Conservation (phyloP, 1,140 invertebrate genomes). For the Cotesia typhae region DNA sequence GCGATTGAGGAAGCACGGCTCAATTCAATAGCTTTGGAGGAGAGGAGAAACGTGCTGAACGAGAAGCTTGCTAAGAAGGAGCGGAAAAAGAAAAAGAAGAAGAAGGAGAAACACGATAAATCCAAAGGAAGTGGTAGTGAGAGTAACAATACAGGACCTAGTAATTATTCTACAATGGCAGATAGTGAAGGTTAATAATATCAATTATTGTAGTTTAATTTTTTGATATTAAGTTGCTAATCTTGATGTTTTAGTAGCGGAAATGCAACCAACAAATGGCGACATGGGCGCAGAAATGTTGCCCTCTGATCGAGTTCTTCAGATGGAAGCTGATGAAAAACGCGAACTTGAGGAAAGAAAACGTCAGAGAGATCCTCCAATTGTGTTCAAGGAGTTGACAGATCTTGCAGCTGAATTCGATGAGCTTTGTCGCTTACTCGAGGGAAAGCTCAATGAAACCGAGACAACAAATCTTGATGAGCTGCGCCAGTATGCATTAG, state of each 20-base stretch:
- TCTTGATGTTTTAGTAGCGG: slow-evolving; percentile 43
- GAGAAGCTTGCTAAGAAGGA: slow-evolving; percentile 79
- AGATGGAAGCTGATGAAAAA: slow-evolving; percentile 74
- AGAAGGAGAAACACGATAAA: slow-evolving; percentile 69
- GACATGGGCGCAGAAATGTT: slow-evolving; percentile 58
- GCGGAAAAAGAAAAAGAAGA: slow-evolving; percentile 77
- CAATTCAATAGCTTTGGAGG: slow-evolving; percentile 73
- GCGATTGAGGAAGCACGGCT: slow-evolving; percentile 78
- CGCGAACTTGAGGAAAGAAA: slow-evolving; percentile 76
- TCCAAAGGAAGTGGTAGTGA: slow-evolving; percentile 55
- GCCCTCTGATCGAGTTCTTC: slow-evolving; percentile 65
- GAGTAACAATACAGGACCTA: slow-evolving; percentile 58
- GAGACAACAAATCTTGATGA: slow-evolving; percentile 80
- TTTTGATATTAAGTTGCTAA: slow-evolving; percentile 8
- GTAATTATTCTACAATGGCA: slow-evolving; percentile 57
- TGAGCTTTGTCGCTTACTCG: slow-evolving; percentile 69
- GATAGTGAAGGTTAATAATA: slow-evolving; percentile 54
- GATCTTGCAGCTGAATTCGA: slow-evolving; percentile 76
- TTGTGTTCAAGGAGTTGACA: slow-evolving; percentile 79
- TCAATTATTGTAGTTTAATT: neutral
- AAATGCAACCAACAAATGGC: slow-evolving; percentile 52
- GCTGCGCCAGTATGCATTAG: slow-evolving; percentile 85
- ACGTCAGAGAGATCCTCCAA: slow-evolving; percentile 81
- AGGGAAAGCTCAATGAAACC: slow-evolving; percentile 73
- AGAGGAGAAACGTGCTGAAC: slow-evolving; percentile 74